Conservation (phyloP, 2,888 invertebrate species). For the Apodemia duryi region DNA sequence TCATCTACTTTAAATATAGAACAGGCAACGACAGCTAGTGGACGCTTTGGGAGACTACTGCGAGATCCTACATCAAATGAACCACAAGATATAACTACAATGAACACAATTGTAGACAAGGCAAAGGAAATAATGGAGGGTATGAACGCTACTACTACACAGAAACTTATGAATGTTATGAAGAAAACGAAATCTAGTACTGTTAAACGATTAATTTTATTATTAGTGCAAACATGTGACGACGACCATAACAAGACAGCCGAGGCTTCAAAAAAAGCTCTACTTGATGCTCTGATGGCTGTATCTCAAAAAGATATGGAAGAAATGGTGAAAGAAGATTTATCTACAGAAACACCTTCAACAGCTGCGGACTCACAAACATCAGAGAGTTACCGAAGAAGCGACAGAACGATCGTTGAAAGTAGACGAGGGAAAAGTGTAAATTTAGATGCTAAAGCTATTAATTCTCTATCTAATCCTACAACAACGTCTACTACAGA, state of each 20-base stretch:
- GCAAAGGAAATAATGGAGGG: slow-evolving; percentile 88
- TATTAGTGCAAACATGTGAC: slow-evolving; percentile 89
- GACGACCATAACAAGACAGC: slow-evolving; percentile 84
- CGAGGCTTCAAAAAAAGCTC: slow-evolving; percentile 83
- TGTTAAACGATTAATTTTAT: slow-evolving; percentile 84
- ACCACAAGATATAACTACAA: slow-evolving; percentile 81
- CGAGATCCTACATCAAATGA: slow-evolving; percentile 62
- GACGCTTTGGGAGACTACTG: slow-evolving; percentile 55
- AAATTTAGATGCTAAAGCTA: slow-evolving; percentile 55
- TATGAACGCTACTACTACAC: slow-evolving; percentile 86
- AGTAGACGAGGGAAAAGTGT: slow-evolving; percentile 53
- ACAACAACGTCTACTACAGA: slow-evolving; percentile 53
- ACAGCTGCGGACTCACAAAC: slow-evolving; percentile 41
- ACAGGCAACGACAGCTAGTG: slow-evolving; percentile 44
- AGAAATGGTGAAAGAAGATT: slow-evolving; percentile 64
- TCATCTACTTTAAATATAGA: slow-evolving; percentile 53
- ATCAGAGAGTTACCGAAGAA: slow-evolving; percentile 45
- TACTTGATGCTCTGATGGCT: slow-evolving; percentile 84
- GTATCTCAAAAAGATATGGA: slow-evolving; percentile 80
- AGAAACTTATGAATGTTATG: slow-evolving; percentile 89
- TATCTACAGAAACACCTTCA: slow-evolving; percentile 41
- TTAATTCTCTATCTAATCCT: slow-evolving; percentile 63
- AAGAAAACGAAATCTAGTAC: slow-evolving; percentile 88
- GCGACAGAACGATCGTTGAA: slow-evolving; percentile 37
- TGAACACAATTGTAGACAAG: slow-evolving; percentile 82